Percentiles rank a stretch among this genome's conserved stretches.
These are phyloP conservation scores for Moxostoma hubbsi DNA, from an alignment of 2,797 vertebrate species.

Conservation along the genomic window DNA sequence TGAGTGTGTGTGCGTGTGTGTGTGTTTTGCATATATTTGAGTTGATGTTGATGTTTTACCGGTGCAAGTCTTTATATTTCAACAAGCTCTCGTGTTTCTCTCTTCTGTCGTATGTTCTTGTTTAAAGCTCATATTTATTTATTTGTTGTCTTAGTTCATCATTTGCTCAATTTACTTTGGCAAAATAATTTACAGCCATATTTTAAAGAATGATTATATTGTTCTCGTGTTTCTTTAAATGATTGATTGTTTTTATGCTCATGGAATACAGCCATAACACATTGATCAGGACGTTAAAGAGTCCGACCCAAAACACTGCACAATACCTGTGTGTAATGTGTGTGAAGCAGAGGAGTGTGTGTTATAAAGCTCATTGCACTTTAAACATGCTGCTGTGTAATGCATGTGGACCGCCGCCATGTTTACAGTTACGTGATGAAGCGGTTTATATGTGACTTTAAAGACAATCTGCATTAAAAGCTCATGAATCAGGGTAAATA, in stretches of 20 bases:
- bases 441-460: neutral
- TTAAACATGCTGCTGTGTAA: neutral
- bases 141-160: neutral
- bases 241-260: slow-evolving; percentile 61
- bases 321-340: too few relatives aligned
- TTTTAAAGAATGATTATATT: slow-evolving; percentile 53
- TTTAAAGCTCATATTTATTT: neutral
- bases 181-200: slow-evolving; percentile 40
- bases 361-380: neutral
- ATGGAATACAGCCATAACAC: slow-evolving; percentile 75
- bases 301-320: too few relatives aligned
- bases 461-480: neutral
- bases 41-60: too few relatives aligned
- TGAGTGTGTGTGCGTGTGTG: too few relatives aligned
- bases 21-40: too few relatives aligned
- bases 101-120: neutral
- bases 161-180: neutral
- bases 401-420: neutral
- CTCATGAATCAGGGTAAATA: slow-evolving; percentile 8
- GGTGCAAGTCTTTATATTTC: too few relatives aligned
- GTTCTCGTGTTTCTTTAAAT: slow-evolving; percentile 42
- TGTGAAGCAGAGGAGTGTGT: neutral
- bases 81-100: neutral
- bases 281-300: neutral
- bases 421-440: neutral